phyloP scores from a whole-genome alignment of 2,888 invertebrate genomes.

The Byasa hedistus region DNA sequence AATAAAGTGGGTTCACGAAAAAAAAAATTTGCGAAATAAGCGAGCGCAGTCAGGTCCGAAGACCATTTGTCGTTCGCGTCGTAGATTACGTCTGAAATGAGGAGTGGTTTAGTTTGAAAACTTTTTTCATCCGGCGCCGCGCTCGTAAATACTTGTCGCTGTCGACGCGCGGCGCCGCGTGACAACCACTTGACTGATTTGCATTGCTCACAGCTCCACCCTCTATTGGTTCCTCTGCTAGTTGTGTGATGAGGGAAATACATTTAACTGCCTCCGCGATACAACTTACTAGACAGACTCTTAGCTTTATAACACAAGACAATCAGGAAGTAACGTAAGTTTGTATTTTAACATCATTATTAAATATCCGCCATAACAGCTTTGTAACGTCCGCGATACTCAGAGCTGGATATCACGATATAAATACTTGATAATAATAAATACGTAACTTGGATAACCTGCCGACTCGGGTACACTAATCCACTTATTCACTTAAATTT shows the following conservation, averaged over 20 bases:
- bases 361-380: too few species aligned
- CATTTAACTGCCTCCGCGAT: too few species aligned
- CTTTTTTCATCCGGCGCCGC: constrained; percentile 51
- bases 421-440: too few species aligned
- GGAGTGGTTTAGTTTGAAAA: constrained; percentile 70
- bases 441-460: too few species aligned
- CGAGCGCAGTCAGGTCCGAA: constrained; percentile 67
- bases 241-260: background rate
- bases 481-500: too few species aligned
- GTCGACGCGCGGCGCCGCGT: constrained; percentile 41
- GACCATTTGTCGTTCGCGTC: constrained; percentile 56
- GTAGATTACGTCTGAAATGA: constrained; percentile 75
- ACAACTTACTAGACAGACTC: too few species aligned
- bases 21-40: constrained; percentile 33
- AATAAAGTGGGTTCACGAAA: constrained; percentile 31
- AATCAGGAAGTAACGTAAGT: too few species aligned
- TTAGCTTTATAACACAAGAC: too few species aligned
- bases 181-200: constrained; percentile 69
- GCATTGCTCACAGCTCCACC: constrained; percentile 38
- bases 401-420: too few species aligned
- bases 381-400: too few species aligned
- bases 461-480: too few species aligned
- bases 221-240: constrained; percentile 24
- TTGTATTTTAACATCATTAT: too few species aligned
- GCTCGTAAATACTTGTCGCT: constrained; percentile 61